Evolutionary conservation across 2,797 vertebrate genomes (phyloP), one percentile per base, ranked within the genome.

Genomic region (Enteromius anoplus): DNA sequence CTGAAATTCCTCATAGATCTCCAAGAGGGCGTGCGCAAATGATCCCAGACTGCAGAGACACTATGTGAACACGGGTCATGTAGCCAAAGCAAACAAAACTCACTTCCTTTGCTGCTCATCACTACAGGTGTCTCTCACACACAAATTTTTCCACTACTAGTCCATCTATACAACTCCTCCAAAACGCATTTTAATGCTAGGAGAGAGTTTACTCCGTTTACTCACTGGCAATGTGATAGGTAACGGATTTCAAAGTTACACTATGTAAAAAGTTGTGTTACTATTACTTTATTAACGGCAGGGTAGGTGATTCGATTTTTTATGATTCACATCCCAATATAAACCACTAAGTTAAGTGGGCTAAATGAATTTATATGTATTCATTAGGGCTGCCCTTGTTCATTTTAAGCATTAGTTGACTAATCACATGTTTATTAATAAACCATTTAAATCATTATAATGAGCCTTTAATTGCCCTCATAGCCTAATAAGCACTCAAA

Each of bases 1-100:
- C 90, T 90, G 93, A 94, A 93, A 93, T 94, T 95, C 93, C 92
- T 93, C 92, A 91, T 90, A 89, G 89, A 89, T 94, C 92, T 94
- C 91, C 89, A 93, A 94, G 89, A 91, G 92, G 87, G 90, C 89
- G 84, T 89, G 88, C 85, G 91, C 76, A 84, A 90, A 79, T 84
- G 85, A 87, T 85, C 90, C 89, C 88, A 84, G 85, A 83, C 89
- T 91, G 89, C 91, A 92, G 92, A 85, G 73, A 82, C 40, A 78
- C 69, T 85, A 86, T 91, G 92, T 88, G 89, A 89, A 92, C 87
- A 91, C 88, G 93, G 87, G 85, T 90, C 92, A 91, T 86, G 80
- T 88, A 51, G 66, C 87, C 89, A 86, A 80, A 89, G 89, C 87
- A 86, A 92, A 4, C 84, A 77, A 72, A 60, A 75, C 53, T 34